Base-by-base conservation (phyloP, 2,888 invertebrate genomes). In the Hedya salicella region DNA sequence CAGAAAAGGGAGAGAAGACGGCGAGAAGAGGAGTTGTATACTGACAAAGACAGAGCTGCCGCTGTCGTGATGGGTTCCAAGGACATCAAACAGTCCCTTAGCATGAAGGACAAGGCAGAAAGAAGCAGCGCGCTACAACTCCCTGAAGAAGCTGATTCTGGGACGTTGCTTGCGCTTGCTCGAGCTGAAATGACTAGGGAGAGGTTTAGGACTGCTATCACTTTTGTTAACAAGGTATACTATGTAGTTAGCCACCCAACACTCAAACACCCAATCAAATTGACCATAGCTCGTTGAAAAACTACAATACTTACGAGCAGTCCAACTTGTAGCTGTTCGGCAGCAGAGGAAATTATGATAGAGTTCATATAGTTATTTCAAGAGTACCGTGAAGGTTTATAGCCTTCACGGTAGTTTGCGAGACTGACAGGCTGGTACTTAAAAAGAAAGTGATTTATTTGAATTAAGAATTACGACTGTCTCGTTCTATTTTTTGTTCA, bases 11-110 rank as follows among this genome's bases (percentile, higher is more conserved):
- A 91, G 60, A 81, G 85, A 66, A 77, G 90, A 42, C 76, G 83
- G 40, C 80, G 89, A 4, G 88, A 92, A 69, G 97, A 97, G 73
- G 97, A 97, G 78, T 87, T 96, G 19, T 98, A 97, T 78, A 97
- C 97, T 17, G 98, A 98, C 81, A 98, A 98, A 79, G 97, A 97
- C 81, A 93, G 98, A 5, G 98, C 97, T 0, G 97, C 98, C 0
- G 97, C 97, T 0, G 97, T 97, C 14, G 96, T 97, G 77, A 94
- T 96, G 93, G 97, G 96, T 0, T 95, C 95, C n/a, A 95, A 94
- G 69, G 97, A 98, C 80, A 97, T 98, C 69, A 98, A 98, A 79
- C 95, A 96, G 72, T 96, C 96, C 39, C 86, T 97, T 70, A 96
- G 95, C 78, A 91, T 96, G 74, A 97, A 97, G 79, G 94, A 96